Evolutionary conservation across 1,140 invertebrate genomes (phyloP), one percentile per base, ranked within the genome.

Genomic region (Pseudomyrmex gracilis): DNA sequence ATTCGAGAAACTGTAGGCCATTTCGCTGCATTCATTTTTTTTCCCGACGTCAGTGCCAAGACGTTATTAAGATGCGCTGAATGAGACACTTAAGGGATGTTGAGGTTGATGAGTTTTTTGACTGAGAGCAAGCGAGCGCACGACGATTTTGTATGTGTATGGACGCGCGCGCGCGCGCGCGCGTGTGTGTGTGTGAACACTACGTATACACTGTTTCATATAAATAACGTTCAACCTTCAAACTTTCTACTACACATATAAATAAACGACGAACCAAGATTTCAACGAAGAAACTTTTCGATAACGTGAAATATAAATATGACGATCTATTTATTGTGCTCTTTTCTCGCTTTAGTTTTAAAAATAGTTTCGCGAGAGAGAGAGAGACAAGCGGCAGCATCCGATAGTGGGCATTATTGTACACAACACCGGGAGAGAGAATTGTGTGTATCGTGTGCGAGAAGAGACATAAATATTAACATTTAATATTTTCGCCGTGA

Each of bases 11-110:
- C 58, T 71, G 43, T 68, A 15, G 43, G 22, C 12, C 45, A 71
- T 58, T 80, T 70, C 12, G n/a, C 1, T 12, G 24, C 13, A 17
- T 80, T 43, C 57, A 57, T 78, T 68, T 68, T 71, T 80, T 10
- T 47, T n/a, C 15, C 12, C 51, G n/a, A 24, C 43, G 3, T 47
- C 53, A 17, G 9, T 43, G 49, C n/a, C 2, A 8, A 17, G 53
- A 68, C 13, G 24, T 15, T 20, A 58, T 49, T 53, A 66, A 9
- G 17, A 61, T 20, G 20, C 22, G 10, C 9, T 45, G 51, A 24
- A 77, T 10, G 34, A 15, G 20, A 68, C 13, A 22, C 63, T 68
- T 24, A 57, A 57, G 15, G 22, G 13, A 24, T 17, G 34, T 68
- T 67, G 47, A 22, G 15, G 5, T 47, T 70, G 64, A 78, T 68